Evolutionary conservation across 2,797 vertebrate species (phyloP).

Genomic region (Luscinia megarhynchos): DNA sequence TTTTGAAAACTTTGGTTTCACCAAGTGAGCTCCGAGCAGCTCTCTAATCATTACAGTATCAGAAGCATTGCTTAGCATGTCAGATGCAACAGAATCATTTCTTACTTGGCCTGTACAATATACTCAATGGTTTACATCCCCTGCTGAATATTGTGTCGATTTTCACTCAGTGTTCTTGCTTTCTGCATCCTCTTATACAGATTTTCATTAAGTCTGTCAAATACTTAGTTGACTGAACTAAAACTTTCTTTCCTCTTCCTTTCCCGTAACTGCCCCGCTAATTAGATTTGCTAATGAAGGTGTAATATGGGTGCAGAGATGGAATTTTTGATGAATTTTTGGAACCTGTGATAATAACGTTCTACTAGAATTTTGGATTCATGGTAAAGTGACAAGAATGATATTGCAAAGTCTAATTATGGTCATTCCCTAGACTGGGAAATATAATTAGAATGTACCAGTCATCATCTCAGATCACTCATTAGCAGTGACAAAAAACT

Average conservation of each 20-base stretch:
- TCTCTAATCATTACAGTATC: not conserved
- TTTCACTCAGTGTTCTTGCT: not conserved
- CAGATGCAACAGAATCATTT: not conserved
- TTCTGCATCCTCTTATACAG: not conserved
- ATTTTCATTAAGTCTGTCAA: not conserved
- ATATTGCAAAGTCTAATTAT: constrained; percentile 3
- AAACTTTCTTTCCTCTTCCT: not conserved
- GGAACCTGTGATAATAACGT: not conserved
- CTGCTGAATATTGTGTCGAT: not conserved
- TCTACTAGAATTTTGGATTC: not conserved
- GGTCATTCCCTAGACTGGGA: constrained; percentile 1
- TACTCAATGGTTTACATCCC: not conserved
- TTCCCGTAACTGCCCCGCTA: not conserved
- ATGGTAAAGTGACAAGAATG: constrained; percentile 19
- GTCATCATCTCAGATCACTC: constrained; percentile 2
- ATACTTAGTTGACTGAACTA: not conserved
- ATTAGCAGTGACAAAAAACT: not conserved
- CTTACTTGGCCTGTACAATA: not conserved
- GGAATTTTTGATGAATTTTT: constrained; percentile 26
- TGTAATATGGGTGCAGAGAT: not conserved
- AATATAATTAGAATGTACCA: constrained; percentile 41
- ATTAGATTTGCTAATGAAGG: constrained; percentile 15
- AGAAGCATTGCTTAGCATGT: not conserved
- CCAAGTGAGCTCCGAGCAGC: not conserved
- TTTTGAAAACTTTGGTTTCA: not conserved